Conservation (phyloP, 2,113 vertebrate genomes). For the Melierax canorus region DNA sequence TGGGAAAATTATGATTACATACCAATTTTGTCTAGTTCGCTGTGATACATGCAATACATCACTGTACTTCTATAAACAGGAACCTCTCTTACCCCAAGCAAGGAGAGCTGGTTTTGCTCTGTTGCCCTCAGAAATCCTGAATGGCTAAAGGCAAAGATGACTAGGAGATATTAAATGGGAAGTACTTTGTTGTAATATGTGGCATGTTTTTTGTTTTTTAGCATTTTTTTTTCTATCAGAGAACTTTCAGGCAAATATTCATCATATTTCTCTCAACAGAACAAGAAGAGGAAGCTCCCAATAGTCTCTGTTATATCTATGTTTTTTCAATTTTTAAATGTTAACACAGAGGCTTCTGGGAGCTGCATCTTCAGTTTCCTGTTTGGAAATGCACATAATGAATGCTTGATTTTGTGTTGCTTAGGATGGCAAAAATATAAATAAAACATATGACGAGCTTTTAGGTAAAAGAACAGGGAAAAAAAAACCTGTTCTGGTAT, state of each 20-base stretch:
- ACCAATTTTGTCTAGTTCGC: not conserved
- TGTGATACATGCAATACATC: not conserved
- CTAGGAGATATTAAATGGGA: not conserved
- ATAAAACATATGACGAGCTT: constrained; percentile 33
- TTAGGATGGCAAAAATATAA: constrained; percentile 10
- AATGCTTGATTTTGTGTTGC: not conserved
- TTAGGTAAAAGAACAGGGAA: not conserved
- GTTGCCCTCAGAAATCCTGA: not conserved
- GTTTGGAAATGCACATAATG: constrained; percentile 21
- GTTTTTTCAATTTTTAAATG: not conserved
- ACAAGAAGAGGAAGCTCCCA: not conserved
- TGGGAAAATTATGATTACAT: not conserved
- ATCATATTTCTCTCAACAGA: not conserved
- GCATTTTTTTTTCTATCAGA: not conserved
- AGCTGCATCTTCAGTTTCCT: not conserved
- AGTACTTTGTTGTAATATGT: not conserved
- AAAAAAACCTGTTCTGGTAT: not conserved
- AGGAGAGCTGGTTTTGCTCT: not conserved
- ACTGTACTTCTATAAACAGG: not conserved
- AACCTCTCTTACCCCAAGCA: not conserved
- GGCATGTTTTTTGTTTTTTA: not conserved
- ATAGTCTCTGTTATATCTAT: not conserved
- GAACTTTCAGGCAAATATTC: not conserved
- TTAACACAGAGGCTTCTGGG: not conserved
- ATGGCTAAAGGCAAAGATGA: not conserved